phyloP scores from a whole-genome alignment of 2,888 invertebrate species.

The Aphidoletes aphidimyza region DNA sequence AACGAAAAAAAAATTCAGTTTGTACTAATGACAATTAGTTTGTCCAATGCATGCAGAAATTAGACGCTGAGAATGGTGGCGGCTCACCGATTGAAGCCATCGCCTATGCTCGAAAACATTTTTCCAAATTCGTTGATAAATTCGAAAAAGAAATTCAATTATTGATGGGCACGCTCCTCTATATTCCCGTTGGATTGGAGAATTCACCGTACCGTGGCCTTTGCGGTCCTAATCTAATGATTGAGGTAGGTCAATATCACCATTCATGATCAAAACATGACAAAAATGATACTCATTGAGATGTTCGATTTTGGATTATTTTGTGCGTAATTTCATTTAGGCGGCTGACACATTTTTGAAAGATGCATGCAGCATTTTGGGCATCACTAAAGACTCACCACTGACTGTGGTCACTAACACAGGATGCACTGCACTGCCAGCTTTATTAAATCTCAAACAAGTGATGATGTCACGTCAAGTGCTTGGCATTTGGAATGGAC shows the following conservation, averaged over 20 bases:
- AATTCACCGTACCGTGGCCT: conserved; percentile 83
- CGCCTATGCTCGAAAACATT: conserved; percentile 84
- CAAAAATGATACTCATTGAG: too few species aligned
- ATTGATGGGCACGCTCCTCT: conserved; percentile 87
- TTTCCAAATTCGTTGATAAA: conserved; percentile 81
- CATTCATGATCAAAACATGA: too few species aligned
- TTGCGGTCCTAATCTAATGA: conserved; percentile 80
- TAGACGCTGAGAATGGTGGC: conserved; percentile 60
- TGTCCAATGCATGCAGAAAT: neutral
- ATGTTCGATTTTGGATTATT: neutral
- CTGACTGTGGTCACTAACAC: conserved; percentile 92
- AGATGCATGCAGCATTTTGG: conserved; percentile 91
- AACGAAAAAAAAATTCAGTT: neutral
- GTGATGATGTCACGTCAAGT: conserved; percentile 91
- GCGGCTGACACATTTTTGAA: conserved; percentile 89
- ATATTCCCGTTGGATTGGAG: conserved; percentile 79
- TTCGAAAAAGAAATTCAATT: conserved; percentile 86
- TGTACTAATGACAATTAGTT: too few species aligned
- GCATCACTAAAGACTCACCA: conserved; percentile 89
- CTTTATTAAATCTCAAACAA: conserved; percentile 92
- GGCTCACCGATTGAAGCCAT: conserved; percentile 85
- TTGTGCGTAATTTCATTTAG: conserved; percentile 18
- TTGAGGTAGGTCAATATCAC: conserved; percentile 63
- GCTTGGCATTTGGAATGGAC: conserved; percentile 92
- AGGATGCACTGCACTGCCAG: conserved; percentile 93